Base-by-base conservation (phyloP, 2,113 vertebrate genomes). In the Anhinga anhinga region DNA sequence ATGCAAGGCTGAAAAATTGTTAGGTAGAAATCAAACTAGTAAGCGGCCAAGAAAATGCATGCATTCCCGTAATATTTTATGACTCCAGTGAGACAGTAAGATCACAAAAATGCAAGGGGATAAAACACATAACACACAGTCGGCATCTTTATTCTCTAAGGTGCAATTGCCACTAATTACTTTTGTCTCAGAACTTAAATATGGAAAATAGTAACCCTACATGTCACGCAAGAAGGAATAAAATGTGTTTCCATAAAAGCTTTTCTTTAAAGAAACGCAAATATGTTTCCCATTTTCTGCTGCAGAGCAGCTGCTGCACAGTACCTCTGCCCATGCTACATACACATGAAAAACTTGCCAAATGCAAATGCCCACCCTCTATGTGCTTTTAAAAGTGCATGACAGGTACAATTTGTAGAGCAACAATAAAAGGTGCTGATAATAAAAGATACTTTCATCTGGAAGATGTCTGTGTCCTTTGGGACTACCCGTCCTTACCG, bases 21-120 rank as follows among this genome's bases (percentile, higher is more conserved):
- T 74, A 86, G 71, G 38, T 80, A 96, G 78, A 95, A 94, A 92
- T 90, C 34, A 74, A 88, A 86, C 53, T 91, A 92, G 25, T 36
- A 95, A 93, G 11, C 47, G 38, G 45, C 34, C 62, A 65, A 78
- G 63, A 45, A 86, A 86, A 92, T 29, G 3, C 45, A 59, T 50
- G 38, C 13, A 52, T 78, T 94, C 50, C 38, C 3, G 0, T 78
- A 76, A 49, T 32, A 47, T 52, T 73, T 91, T 91, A 86, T 44
- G 5, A 49, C 27, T 84, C 18, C 55, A 82, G 8, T 55, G 82
- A 92, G 67, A 91, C 34, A 67, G 61, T 77, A 86, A 86, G 36
- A 70, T 87, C 77, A 49, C 69, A 80, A 90, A 93, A 92, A 82
- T 66, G 44, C 52, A 44, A 59, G 42, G 49, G 58, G 55, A 76